phyloP scores from a whole-genome alignment of 2,113 vertebrate genomes.

The Petroica traversi region DNA sequence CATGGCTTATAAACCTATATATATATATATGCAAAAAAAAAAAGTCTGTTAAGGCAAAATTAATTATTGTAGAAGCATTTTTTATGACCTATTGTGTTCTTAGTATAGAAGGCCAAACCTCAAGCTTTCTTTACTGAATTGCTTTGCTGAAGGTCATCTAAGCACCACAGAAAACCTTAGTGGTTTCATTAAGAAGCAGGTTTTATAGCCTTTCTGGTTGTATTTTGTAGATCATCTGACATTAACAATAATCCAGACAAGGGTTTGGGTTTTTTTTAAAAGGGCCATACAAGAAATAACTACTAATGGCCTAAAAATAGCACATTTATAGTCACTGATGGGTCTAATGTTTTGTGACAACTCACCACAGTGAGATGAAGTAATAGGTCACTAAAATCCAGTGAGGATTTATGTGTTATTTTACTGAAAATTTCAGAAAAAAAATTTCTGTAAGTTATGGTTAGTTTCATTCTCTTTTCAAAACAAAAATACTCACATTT shows the following conservation, averaged over 20 bases:
- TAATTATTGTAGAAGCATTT: neutral
- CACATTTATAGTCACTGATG: neutral
- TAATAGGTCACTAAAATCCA: neutral
- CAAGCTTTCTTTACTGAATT: neutral
- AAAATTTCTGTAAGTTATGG: neutral
- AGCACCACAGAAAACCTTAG: neutral
- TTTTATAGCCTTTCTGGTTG: neutral
- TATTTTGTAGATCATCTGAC: neutral
- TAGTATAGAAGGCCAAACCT: neutral
- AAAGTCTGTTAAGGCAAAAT: neutral
- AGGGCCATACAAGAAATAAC: neutral
- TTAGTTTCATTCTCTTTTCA: neutral
- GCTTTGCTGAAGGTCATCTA: neutral
- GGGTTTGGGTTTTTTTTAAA: rapidly evolving
- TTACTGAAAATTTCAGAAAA: neutral
- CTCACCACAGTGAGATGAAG: neutral
- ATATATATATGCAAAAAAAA: too few relatives aligned
- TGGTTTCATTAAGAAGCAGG: neutral
- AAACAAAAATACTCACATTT: neutral
- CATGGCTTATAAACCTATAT: neutral
- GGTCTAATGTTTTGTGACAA: neutral
- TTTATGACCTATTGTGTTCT: neutral
- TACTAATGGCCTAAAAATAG: neutral
- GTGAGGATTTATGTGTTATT: neutral
- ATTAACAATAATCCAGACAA: neutral